Evolutionary conservation across 2,113 vertebrate genomes (phyloP).

Genomic region (Calyptomena viridis): DNA sequence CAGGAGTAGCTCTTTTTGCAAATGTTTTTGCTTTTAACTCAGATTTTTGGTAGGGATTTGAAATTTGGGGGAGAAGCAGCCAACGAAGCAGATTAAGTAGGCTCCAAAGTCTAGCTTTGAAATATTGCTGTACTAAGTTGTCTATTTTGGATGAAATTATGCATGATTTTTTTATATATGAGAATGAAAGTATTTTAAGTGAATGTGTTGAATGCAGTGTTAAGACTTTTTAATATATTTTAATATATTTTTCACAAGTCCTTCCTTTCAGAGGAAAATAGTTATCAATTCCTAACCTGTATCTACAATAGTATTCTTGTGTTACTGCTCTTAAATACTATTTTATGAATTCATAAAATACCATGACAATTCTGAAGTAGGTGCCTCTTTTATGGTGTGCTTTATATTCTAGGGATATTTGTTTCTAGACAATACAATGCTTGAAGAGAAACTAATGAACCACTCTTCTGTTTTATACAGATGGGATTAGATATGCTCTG

Average conservation of each 20-base stretch:
- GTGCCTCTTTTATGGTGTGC: background rate
- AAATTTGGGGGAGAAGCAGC: background rate
- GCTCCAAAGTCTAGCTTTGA: background rate
- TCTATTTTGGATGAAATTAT: background rate
- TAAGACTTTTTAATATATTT: background rate
- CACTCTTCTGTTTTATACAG: background rate
- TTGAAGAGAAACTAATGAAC: background rate
- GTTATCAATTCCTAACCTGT: fast-evolving
- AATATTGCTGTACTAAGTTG: background rate
- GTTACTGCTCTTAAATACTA: background rate
- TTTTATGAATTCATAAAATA: background rate
- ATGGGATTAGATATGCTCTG: background rate
- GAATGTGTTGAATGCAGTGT: background rate
- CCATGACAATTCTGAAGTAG: background rate
- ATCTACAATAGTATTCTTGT: background rate
- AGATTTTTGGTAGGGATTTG: background rate
- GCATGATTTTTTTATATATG: background rate
- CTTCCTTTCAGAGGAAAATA: background rate
- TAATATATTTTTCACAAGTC: background rate
- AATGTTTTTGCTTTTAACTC: background rate
- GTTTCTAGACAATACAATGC: background rate
- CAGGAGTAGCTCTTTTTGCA: background rate
- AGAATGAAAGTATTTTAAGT: background rate
- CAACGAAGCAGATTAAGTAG: background rate
- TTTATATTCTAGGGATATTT: background rate